Conservation (phyloP, 2,888 invertebrate species). For the Volucella inflata region DNA sequence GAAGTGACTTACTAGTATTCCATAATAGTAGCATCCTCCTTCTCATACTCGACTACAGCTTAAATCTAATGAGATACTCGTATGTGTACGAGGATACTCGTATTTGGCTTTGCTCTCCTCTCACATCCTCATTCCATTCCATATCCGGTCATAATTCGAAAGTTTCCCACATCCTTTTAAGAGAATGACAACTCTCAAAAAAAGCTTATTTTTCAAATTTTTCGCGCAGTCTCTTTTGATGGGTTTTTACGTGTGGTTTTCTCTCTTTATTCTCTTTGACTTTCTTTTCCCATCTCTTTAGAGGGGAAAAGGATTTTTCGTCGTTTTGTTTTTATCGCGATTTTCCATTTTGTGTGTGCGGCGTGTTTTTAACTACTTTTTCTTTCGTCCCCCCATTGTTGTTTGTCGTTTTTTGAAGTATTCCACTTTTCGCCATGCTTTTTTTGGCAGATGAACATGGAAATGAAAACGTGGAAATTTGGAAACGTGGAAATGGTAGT, state of each 20-base stretch:
- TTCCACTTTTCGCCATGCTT: slow-evolving; percentile 13
- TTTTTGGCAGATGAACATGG: background rate
- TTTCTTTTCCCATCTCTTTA: slow-evolving; percentile 51
- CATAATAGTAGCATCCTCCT: background rate
- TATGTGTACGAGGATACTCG: no score
- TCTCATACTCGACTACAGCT: background rate
- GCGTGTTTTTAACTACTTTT: slow-evolving; percentile 13
- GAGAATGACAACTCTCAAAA: slow-evolving; percentile 2
- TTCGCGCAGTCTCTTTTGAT: slow-evolving; percentile 60
- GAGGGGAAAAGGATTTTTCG: slow-evolving; percentile 67
- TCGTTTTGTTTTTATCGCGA: slow-evolving; percentile 71
- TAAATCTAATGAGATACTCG: slow-evolving; percentile 47
- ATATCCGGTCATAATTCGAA: background rate
- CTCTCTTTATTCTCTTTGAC: slow-evolving; percentile 38
- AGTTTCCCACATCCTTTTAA: slow-evolving; percentile 34
- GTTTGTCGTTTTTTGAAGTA: no score
- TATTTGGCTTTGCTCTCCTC: background rate
- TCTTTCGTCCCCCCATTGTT: background rate
- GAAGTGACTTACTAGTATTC: slow-evolving; percentile 16
- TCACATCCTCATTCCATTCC: background rate
- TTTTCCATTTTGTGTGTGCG: slow-evolving; percentile 27
- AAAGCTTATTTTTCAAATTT: slow-evolving; percentile 29
- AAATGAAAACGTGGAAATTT: no score
- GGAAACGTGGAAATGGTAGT: background rate
- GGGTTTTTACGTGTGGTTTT: background rate